phyloP scores from a whole-genome alignment of 2,888 invertebrate species.

The Allacma fusca region DNA sequence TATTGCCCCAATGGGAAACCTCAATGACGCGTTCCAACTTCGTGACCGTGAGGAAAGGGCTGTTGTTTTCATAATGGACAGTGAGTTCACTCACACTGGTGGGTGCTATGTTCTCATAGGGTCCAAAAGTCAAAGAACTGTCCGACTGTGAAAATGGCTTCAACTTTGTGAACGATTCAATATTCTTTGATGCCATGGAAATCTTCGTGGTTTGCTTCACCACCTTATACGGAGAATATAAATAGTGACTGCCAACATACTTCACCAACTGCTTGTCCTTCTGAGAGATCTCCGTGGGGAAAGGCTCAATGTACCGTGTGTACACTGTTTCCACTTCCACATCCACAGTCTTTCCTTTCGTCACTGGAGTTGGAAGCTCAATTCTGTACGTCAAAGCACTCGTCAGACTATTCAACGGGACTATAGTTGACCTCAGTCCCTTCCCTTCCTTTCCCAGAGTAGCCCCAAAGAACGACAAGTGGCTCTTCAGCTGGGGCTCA shows the following conservation, averaged over 20 bases:
- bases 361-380: constrained; percentile 46
- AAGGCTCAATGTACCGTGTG: constrained; percentile 79
- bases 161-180: constrained; percentile 83
- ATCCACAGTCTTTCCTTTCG: constrained; percentile 52
- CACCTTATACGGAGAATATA: constrained; percentile 84
- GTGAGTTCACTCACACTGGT: constrained; percentile 64
- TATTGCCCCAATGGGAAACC: constrained; percentile 99
- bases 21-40: constrained; percentile 86
- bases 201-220: constrained; percentile 83
- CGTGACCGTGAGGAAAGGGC: constrained; percentile 94
- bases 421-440: constrained; percentile 50
- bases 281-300: constrained; percentile 88
- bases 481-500: constrained; percentile 71
- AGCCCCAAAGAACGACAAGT: constrained; percentile 79
- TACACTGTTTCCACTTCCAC: constrained; percentile 76
- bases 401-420: constrained; percentile 41
- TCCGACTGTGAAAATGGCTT: constrained; percentile 83
- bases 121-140: constrained; percentile 85
- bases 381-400: constrained; percentile 53
- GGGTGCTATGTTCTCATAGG: constrained; percentile 78
- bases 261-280: constrained; percentile 92
- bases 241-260: constrained; percentile 83
- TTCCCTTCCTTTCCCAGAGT: constrained; percentile 48
- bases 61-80: constrained; percentile 91
- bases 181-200: constrained; percentile 76